Base-by-base conservation (phyloP, 2,113 vertebrate genomes). In the Hemichromis elongatus region DNA sequence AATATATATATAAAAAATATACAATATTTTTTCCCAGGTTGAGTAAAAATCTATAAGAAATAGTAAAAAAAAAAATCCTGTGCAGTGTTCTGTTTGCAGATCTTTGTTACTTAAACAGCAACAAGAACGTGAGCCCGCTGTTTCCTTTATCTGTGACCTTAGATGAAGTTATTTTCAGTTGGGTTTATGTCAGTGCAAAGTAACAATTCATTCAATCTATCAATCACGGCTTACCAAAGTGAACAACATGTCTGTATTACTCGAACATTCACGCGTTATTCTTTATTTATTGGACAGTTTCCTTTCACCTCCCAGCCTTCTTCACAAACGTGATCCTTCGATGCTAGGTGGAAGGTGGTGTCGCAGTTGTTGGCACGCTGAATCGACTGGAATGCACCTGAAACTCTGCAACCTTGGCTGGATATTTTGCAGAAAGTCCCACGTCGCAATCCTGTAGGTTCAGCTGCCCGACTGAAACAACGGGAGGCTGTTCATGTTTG, bases 341-440 rank as follows among this genome's bases (percentile, higher is more conserved):
- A 37, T 18, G 26, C 18, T 6, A n/a, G n/a, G 30, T 12, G 68
- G 68, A 73, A 73, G 24, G 19, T 28, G 42, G 4, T 19, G 9
- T 28, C 1, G 42, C 42, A 47, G 42, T 16, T 30, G 26, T 8
- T 7, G 19, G 19, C 19, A 9, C n/a, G 16, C 50, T 7, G 4
- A 8, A 53, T 53, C 8, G 9, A 19, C 18, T 19, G 68, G 68
- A 75, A 75, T 75, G 42, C 9, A 42, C 68, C 68, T 75, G 68
- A 50, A 75, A 75, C 68, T 47, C 42, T n/a, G 68, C 2, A 0
- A 6, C 4, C 68, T n/a, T 50, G 16, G 45, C 68, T 75, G 68
- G 26, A 75, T 30, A n/a, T 50, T 75, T 75, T 30, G 68, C 68
- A 75, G 68, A 75, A 75, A 75, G 68, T 75, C 68, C 68, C 26